Base-by-base conservation (phyloP, 2,113 vertebrate genomes). In the Anser brachyrhynchus region DNA sequence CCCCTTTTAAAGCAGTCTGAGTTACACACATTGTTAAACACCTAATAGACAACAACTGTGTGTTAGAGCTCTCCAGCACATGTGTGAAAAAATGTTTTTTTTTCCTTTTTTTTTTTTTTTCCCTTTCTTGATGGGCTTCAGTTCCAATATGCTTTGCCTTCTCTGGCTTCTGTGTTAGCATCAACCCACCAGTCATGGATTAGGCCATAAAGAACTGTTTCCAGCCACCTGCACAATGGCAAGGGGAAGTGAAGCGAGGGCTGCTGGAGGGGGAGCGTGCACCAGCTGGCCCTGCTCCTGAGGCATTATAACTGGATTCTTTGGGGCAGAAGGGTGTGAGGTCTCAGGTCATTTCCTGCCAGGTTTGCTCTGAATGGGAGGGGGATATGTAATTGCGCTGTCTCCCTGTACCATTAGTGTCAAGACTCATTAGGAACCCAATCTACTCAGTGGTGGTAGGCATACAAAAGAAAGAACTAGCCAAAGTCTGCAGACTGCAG, bases 371-470 rank as follows among this genome's bases (percentile, higher is more conserved):
- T 76, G 77, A 96, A 76, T 67, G 46, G 88, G 93, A 96, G 94
- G 87, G 94, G 96, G 89, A 89, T 84, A 92, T 92, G 91, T 97
- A 98, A 98, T 98, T 98, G 96, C 6, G 1, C 93, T 78, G 96
- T 98, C 96, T 98, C 96, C 79, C 96, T 89, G 96, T 95, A 95
- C 97, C 97, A 98, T 98, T 98, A 98, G 97, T 97, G 97, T 98
- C 98, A 98, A 97, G 97, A 97, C 97, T 98, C 98, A 98, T 98
- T 98, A 98, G 95, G 96, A 97, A 97, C 96, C 97, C 96, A 96
- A 97, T 97, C 97, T 96, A 96, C 97, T 96, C 94, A 71, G 95
- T 97, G 90, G 93, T 87, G 22, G 95, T 97, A 96, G 97, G 97
- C 96, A 96, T 89, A 98, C 96, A 97, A 98, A 97, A 97, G 96